phyloP scores from a whole-genome alignment of 2,888 invertebrate genomes.

The Cyclophora albipunctata region DNA sequence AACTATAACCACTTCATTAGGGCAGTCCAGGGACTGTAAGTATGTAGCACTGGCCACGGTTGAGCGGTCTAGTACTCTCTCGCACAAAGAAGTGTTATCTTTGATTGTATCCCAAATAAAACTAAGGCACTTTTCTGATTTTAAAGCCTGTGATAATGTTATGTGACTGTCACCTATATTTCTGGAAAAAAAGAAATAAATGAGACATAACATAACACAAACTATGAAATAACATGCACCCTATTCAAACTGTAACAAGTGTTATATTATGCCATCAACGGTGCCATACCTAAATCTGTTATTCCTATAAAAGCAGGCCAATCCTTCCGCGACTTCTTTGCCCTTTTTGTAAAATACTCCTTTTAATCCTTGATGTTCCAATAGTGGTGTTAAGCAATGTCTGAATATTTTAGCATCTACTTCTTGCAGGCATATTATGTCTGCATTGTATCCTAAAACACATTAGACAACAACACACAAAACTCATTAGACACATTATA shows the following conservation, averaged over 20 bases:
- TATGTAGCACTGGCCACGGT: conserved; percentile 80
- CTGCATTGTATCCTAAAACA: conserved; percentile 87
- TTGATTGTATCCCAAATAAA: conserved; percentile 77
- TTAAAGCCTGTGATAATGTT: conserved; percentile 76
- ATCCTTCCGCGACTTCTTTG: conserved; percentile 84
- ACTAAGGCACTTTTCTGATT: conserved; percentile 65
- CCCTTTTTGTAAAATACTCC: conserved; percentile 83
- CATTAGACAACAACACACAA: too few species aligned
- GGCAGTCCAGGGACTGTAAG: conserved; percentile 74
- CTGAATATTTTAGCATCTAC: conserved; percentile 88
- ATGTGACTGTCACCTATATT: conserved; percentile 69
- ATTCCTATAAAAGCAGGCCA: conserved; percentile 84
- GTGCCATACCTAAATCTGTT: conserved; percentile 78
- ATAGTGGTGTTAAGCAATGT: conserved; percentile 77
- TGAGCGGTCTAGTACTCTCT: conserved; percentile 77
- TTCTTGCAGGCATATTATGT: conserved; percentile 94
- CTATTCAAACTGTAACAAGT: too few species aligned
- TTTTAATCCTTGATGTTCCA: conserved; percentile 71
- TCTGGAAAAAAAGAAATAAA: conserved; percentile 39
- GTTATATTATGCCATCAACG: too few species aligned
- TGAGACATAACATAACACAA: background rate
- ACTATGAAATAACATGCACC: background rate
- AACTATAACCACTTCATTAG: conserved; percentile 76
- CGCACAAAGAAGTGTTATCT: conserved; percentile 71
- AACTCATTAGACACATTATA: too few species aligned